Percentiles rank a stretch among this genome's conserved stretches.
Evolutionary conservation across 1,140 invertebrate species (phyloP).

Genomic region (Chlorops oryzae): DNA sequence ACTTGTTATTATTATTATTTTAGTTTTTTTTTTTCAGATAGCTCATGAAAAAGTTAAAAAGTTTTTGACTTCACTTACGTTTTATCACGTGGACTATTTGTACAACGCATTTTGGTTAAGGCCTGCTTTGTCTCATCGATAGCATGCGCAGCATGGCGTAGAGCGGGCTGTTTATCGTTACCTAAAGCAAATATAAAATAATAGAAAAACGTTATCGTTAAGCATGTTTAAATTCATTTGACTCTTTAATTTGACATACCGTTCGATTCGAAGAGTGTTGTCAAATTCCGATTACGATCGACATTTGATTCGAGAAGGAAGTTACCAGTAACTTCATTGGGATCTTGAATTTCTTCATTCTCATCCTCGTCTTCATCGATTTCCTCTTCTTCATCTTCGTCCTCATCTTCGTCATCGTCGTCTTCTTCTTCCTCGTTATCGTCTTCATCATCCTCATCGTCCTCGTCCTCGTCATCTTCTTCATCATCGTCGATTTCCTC

Average conservation of each 20-base stretch:
- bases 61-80: constrained; percentile 23
- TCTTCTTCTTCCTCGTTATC: constrained; percentile 18
- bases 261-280: constrained; percentile 38
- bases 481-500: constrained; percentile 42
- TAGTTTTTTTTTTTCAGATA: too few species aligned
- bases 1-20: too few species aligned
- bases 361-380: constrained; percentile 45
- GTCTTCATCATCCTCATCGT: constrained; percentile 19
- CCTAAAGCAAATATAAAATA: constrained; percentile 52
- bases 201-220: constrained; percentile 4
- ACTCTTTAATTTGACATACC: constrained; percentile 11
- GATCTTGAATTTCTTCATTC: constrained; percentile 43
- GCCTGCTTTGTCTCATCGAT: constrained; percentile 93
- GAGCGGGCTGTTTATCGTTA: constrained; percentile 59
- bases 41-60: too few species aligned
- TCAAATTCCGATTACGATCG: constrained; percentile 38
- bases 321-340: constrained; percentile 34
- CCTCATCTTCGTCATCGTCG: constrained; percentile 15
- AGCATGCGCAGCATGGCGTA: constrained; percentile 52
- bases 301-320: constrained; percentile 34
- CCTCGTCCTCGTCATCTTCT: constrained; percentile 43
- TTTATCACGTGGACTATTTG: constrained; percentile 57
- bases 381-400: constrained; percentile 39
- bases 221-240: neutral
- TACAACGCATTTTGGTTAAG: constrained; percentile 87